A percentile compares a stretch with the other conserved stretches of the same genome.
Conservation (phyloP, 64 coral and sea anemone species). For the Montipora capricornis region DNA sequence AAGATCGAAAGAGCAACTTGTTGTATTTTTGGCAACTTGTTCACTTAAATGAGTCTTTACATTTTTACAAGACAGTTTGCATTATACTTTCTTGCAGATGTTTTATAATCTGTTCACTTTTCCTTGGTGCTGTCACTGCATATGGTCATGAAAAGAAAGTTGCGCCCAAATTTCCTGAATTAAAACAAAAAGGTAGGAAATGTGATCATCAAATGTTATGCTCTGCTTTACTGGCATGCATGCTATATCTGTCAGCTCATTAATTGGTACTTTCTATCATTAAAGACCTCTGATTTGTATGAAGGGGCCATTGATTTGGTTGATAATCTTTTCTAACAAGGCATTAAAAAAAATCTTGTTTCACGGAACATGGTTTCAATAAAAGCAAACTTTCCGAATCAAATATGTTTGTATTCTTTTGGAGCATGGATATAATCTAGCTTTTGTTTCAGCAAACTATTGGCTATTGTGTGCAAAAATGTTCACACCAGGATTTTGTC, state of each 20-base stretch:
- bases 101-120: background rate
- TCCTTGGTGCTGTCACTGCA: constrained; percentile 16
- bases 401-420: too few species aligned
- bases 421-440: too few species aligned
- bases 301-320: background rate
- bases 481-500: too few species aligned
- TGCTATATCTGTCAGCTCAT: background rate
- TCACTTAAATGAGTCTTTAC: background rate
- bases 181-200: constrained; percentile 10
- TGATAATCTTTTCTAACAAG: background rate
- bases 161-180: background rate
- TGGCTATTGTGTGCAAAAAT: too few species aligned
- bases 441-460: too few species aligned
- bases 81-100: constrained; percentile 22
- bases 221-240: background rate
- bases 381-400: too few species aligned
- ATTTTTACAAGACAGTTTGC: background rate
- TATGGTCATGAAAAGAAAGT: background rate
- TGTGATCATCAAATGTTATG: background rate
- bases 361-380: too few species aligned
- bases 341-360: background rate
- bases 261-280: background rate
- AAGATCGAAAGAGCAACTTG: too few species aligned
- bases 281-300: too few species aligned
- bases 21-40: background rate